Base-by-base conservation (phyloP, 2,888 invertebrate genomes). In the Octonoba sinensis region DNA sequence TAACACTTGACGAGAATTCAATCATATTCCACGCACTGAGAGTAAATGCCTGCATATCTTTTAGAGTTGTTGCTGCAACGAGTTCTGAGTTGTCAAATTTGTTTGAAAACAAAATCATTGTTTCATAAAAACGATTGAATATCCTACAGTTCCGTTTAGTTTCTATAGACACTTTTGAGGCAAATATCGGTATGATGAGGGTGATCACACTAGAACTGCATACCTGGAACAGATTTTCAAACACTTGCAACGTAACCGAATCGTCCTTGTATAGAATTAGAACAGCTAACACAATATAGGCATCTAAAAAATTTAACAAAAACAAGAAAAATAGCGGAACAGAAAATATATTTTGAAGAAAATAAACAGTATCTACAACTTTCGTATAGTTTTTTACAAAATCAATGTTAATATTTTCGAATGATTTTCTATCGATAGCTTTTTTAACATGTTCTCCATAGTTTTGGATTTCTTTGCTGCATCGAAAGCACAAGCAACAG, bases 271-370 rank as follows among this genome's bases (percentile, higher is more conserved):
- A 59, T 1, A 59, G 12, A 16, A 59, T 16, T 11, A 59, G 1
- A 24, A 4, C 15, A 12, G 22, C 59, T 12, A 59, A 22, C 59
- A 59, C 20, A 2, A 1, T 59, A 15, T 22, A 59, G 11, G 59
- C 59, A 22, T 59, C 15, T 11, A 20, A 16, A 59, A 59, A 59
- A 20, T 59, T 22, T 24, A 59, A 3, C 18, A 59, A 24, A 59
- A 59, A 24, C 8, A 59, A 4, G 15, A 59, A 16, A 15, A 59
- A 24, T 12, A 22, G 22, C 2, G 22, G 59, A 6, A 59, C 6
- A 16, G 59, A 59, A 59, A 59, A 59, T 24, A 59, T 15, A 22
- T 59, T 24, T 24, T 59, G 59, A 59, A 59, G 15, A 22, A 11
- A 1, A 15, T 59, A 1, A 1, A 59, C 24, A 18, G 22, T 18